These are phyloP conservation scores for Himalopsyche japonica DNA, from an alignment of 2,888 invertebrate species.

Conservation along the genomic window DNA sequence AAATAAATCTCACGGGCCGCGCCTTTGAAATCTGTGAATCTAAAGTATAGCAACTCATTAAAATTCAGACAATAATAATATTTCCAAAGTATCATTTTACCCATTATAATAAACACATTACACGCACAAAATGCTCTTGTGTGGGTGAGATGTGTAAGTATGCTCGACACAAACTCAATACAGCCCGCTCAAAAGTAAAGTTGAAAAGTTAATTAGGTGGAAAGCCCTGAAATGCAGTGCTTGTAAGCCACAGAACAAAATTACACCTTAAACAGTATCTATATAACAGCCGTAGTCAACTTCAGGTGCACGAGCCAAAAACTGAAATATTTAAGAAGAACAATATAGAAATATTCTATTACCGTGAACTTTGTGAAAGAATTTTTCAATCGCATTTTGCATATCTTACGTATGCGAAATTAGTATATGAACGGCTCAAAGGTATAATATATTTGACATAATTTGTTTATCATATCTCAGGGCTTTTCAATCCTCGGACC, in stretches of 20 bases:
- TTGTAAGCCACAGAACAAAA: conserved; percentile 13
- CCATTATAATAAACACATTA: neutral
- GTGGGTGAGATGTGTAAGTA: neutral
- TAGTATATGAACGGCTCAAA: no score
- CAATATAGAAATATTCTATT: no score
- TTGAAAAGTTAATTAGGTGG: conserved; percentile 17
- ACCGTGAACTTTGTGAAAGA: no score
- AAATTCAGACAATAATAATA: neutral
- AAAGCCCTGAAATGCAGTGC: conserved; percentile 26
- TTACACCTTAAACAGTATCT: conserved; percentile 7
- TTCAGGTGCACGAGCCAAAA: neutral
- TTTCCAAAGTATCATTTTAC: neutral
- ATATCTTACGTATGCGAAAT: no score
- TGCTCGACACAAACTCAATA: neutral
- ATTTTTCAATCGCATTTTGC: no score
- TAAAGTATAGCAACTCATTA: neutral
- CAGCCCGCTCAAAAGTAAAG: neutral
- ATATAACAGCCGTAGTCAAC: neutral
- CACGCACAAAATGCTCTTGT: neutral
- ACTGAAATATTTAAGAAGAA: no score
- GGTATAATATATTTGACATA: no score
- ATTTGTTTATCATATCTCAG: no score
- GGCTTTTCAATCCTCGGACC: no score
- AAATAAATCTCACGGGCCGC: no score
- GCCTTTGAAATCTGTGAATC: neutral